Evolutionary conservation across 1,140 invertebrate species (phyloP).

Genomic region (Magallana angulata): DNA sequence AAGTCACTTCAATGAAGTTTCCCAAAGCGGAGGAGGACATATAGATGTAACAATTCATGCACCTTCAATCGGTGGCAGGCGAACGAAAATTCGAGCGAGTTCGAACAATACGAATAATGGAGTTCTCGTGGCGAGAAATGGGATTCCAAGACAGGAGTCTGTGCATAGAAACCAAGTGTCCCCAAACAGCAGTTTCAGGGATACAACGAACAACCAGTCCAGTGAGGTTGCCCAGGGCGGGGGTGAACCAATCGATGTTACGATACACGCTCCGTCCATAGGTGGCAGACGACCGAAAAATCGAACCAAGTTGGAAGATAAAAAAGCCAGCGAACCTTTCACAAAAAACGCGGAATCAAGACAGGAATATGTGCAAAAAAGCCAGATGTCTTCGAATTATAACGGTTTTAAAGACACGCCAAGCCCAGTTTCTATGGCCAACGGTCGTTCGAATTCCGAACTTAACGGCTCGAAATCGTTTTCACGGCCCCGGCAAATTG

Average conservation of each 20-base stretch:
- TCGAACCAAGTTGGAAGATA: neutral
- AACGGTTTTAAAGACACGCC: neutral
- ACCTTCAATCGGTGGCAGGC: neutral
- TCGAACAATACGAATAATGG: neutral
- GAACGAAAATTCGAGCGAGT: neutral
- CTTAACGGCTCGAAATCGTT: neutral
- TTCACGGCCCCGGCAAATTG: neutral
- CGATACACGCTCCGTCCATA: neutral
- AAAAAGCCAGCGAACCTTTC: neutral
- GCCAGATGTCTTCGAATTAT: neutral
- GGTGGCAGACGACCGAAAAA: neutral
- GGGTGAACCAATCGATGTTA: neutral
- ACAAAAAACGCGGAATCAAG: neutral
- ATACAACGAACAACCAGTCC: too few species aligned
- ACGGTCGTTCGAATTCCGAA: neutral
- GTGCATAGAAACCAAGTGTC: slow-evolving; percentile 25
- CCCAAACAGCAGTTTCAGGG: neutral
- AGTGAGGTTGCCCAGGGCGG: too few species aligned
- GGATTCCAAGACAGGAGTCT: neutral
- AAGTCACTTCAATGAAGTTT: neutral
- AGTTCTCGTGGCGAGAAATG: neutral
- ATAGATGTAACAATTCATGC: slow-evolving; percentile 2
- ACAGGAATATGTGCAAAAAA: neutral
- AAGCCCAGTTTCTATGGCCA: neutral
- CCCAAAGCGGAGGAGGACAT: neutral